phyloP scores from a whole-genome alignment of 2,113 vertebrate genomes.

The Archocentrus centrarchus region DNA sequence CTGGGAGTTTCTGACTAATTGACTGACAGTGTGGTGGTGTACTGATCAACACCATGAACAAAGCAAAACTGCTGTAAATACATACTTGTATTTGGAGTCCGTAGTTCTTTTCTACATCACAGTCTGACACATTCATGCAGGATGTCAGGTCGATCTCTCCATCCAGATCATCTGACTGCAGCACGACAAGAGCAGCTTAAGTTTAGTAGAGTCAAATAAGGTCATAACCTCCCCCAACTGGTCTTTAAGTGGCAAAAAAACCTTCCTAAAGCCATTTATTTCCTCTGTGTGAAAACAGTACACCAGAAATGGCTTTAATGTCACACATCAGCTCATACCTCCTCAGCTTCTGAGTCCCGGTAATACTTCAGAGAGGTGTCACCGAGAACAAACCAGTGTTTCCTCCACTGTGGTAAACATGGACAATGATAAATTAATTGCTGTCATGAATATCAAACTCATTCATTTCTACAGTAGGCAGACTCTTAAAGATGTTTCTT shows the following conservation, averaged over 20 bases:
- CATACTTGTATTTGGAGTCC: constrained; percentile 94
- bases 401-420: constrained; percentile 88
- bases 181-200: constrained; percentile 8
- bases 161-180: constrained; percentile 89
- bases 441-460: neutral
- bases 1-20: constrained; percentile 11
- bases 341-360: constrained; percentile 90
- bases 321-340: constrained; percentile 82
- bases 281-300: neutral
- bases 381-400: constrained; percentile 94
- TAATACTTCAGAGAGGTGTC: constrained; percentile 91
- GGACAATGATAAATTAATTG: neutral
- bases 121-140: constrained; percentile 89
- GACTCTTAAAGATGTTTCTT: neutral
- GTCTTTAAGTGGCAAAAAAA: neutral
- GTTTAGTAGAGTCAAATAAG: neutral
- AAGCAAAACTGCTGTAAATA: constrained; percentile 5
- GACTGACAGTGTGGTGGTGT: neutral
- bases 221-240: neutral
- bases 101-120: constrained; percentile 90
- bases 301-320: neutral
- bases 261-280: neutral
- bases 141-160: constrained; percentile 89
- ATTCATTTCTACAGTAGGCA: neutral
- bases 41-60: neutral